A percentile compares a stretch with the other conserved stretches of the same genome.
phyloP scores from a whole-genome alignment of 2,888 invertebrate genomes.

The Galerucella pusilla region DNA sequence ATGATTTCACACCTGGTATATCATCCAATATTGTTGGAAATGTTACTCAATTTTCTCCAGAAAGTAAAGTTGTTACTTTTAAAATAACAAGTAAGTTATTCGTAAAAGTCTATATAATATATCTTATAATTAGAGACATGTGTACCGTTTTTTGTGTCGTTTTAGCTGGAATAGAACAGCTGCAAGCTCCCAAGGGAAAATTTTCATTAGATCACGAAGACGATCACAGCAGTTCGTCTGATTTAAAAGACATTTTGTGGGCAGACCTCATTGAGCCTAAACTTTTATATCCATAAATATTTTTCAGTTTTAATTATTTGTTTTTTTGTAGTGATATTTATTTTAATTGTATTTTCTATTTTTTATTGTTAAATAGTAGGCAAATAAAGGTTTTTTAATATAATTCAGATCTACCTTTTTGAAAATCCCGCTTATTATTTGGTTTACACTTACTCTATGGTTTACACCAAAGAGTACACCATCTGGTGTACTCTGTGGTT shows the following conservation, averaged over 20 bases:
- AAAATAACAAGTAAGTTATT: constrained; percentile 40
- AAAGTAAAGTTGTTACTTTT: constrained; percentile 22
- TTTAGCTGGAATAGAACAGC: constrained; percentile 36
- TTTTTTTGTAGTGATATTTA: neutral
- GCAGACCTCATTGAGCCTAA: constrained; percentile 36
- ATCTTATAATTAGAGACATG: no score
- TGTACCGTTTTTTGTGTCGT: no score
- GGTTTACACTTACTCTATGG: no score
- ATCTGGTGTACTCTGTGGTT: no score
- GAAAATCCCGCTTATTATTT: no score
- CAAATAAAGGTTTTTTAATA: no score
- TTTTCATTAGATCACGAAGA: constrained; percentile 28
- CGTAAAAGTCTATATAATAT: neutral
- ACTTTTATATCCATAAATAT: constrained; percentile 31
- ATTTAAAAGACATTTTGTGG: constrained; percentile 25
- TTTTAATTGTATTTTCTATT: neutral
- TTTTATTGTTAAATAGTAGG: neutral
- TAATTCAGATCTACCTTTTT: no score
- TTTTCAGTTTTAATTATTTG: neutral
- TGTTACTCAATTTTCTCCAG: constrained; percentile 23
- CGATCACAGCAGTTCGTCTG: neutral
- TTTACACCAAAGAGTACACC: no score
- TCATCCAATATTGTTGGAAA: constrained; percentile 37
- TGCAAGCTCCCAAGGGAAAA: constrained; percentile 27
- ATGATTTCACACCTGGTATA: constrained; percentile 37